Evolutionary conservation across 2,888 invertebrate genomes (phyloP), one percentile per base, ranked within the genome.

Genomic region (Melanostoma scalare): DNA sequence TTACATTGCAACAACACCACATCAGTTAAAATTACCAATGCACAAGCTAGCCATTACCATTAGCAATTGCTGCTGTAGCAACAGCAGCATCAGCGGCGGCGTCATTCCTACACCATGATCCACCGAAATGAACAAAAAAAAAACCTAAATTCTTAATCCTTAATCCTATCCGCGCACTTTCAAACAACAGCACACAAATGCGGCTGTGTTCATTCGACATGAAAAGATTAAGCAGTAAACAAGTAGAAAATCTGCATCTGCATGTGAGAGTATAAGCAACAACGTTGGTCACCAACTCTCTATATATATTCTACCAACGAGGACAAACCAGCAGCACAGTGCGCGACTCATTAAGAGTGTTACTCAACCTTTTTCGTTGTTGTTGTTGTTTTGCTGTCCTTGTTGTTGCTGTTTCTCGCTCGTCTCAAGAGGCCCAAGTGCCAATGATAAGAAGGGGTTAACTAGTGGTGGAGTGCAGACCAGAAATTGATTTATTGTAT

Each of bases 401-500:
- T 9, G 31, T 33, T 20, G 42, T 40, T 42, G 58, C 42, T 42
- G 61, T 48, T 42, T 60, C 31, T 10, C 20, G 35, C 46, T 20
- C 20, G 50, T 31, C 63, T 38, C 30, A 50, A 63, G 20, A 20
- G 56, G 50, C 50, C 9, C 74, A 50, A 74, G 74, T 84, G 61
- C 53, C 71, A 79, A 55, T 79, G 79, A 71, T 75, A 79, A 71
- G 69, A 52, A 20, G 53, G 63, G 53, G 58, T 65, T 73, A 82
- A 68, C 73, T 77, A 69, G 68, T 82, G 72, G 81, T 68, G 61
- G 67, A 77, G 82, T 75, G 74, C 71, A 85, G 77, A 86, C 86
- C 76, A 81, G 87, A 86, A 87, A 87, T 88, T 88, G 87, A 88
- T 88, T 87, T 87, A 88, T 87, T 87, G 85, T 87, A 87, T 87